Base-by-base conservation (phyloP, 2,797 vertebrate species). In the Smutsia temminckii region DNA sequence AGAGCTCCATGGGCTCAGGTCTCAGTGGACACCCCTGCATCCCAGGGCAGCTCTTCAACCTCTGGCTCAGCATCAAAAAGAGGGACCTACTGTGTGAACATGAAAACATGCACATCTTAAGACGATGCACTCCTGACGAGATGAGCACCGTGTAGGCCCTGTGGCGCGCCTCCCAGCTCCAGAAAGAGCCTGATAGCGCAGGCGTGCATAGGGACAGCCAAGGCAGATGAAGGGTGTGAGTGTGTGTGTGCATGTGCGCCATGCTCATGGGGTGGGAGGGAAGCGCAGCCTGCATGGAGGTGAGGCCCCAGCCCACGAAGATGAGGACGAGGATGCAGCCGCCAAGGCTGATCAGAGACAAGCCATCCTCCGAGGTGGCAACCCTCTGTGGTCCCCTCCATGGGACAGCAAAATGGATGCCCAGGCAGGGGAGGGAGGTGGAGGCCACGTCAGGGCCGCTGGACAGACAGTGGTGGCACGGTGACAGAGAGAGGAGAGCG, bases 291-390 rank as follows among this genome's bases (percentile, higher is more conserved):
- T 37, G 63, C 13, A 27, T 6, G 46, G 63, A 10, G 16, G 23
- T 29, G 63, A n/a, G 18, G 63, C 32, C 63, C 14, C 16, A 42
- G 25, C 16, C 14, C 12, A 17, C 3, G 78, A 61, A 42, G 13
- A 20, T 1, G 18, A 46, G 68, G 34, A 20, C 5, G 3, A 0
- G n/a, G 40, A 20, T 2, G 10, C 23, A 2, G 7, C 69, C 89
- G 2, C 1, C 3, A 4, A 21, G 25, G 55, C 29, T 11, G 53
- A 49, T 13, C 2, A 3, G 55, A 11, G 27, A 32, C 12, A 0
- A 5, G 42, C n/a, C 0, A 0, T 81, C 57, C 14, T 29, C 27
- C 4, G 6, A 32, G 4, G 3, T 1, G 53, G 2, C 7, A 1
- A 17, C 23, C 12, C 10, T 11, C 32, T 61, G n/a, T 18, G 32